Conservation (phyloP, 2,797 vertebrate genomes). For the Spheniscus humboldti region DNA sequence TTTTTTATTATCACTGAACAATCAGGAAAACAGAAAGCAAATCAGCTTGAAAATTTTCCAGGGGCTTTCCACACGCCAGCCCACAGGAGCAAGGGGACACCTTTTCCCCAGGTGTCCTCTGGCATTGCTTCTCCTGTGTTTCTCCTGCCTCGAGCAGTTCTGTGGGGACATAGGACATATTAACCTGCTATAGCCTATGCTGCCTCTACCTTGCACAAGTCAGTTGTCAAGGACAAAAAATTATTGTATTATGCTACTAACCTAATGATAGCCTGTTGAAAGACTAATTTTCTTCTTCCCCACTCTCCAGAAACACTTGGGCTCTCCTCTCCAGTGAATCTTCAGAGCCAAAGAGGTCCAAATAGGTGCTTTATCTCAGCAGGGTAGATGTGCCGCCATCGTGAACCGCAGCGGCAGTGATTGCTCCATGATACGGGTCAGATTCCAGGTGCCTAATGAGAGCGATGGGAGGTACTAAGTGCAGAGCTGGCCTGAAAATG, state of each 20-base stretch:
- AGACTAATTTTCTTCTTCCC: conserved; percentile 26
- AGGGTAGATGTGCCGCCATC: background rate
- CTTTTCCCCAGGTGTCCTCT: background rate
- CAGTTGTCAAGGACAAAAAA: background rate
- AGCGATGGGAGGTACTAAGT: background rate
- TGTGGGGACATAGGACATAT: background rate
- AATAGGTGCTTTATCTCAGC: conserved; percentile 47
- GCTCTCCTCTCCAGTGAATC: conserved; percentile 14
- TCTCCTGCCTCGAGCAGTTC: background rate
- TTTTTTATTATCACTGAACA: background rate
- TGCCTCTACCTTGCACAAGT: background rate
- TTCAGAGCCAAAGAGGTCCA: conserved; percentile 34
- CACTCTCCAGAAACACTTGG: background rate
- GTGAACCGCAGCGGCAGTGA: background rate
- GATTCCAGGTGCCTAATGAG: conserved; percentile 39
- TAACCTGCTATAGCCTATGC: background rate
- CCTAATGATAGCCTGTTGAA: background rate
- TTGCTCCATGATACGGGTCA: conserved; percentile 13
- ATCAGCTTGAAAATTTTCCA: background rate
- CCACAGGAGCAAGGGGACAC: background rate
- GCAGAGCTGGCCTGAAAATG: conserved; percentile 15
- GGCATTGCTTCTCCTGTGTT: background rate
- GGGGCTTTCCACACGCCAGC: background rate
- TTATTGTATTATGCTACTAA: conserved; percentile 10
- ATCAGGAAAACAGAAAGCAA: background rate